Conservation (phyloP, 2,888 invertebrate genomes). For the Cephonodes hylas region DNA sequence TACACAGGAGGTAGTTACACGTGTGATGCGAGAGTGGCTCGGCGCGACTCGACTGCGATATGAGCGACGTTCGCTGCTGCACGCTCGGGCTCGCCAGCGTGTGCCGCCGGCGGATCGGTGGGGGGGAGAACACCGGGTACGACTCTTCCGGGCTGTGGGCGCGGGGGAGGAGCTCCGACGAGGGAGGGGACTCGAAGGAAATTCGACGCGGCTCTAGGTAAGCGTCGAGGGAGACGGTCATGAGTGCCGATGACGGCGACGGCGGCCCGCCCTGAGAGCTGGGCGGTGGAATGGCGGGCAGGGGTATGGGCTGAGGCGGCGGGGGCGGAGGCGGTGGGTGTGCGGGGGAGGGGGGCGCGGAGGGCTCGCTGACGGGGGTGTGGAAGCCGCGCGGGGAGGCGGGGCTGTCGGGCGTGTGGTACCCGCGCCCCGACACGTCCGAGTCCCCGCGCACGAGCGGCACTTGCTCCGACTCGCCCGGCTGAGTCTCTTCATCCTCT, state of each 20-base stretch:
- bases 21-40: slow-evolving; percentile 91
- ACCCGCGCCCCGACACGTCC: slow-evolving; percentile 79
- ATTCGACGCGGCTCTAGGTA: slow-evolving; percentile 92
- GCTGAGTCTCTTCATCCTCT: slow-evolving; percentile 63
- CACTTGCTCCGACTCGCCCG: slow-evolving; percentile 60
- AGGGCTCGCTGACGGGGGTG: slow-evolving; percentile 86
- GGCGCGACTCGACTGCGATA: slow-evolving; percentile 88
- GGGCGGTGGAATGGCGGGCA: slow-evolving; percentile 54
- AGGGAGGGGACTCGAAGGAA: slow-evolving; percentile 89
- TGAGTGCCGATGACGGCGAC: slow-evolving; percentile 91
- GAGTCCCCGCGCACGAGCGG: slow-evolving; percentile 81
- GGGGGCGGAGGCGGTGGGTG: slow-evolving; percentile 78
- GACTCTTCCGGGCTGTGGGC: slow-evolving; percentile 89
- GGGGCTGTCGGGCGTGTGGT: slow-evolving; percentile 70
- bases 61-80: slow-evolving; percentile 87
- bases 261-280: slow-evolving; percentile 77
- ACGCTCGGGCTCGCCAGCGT: slow-evolving; percentile 71
- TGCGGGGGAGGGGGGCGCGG: slow-evolving; percentile 70
- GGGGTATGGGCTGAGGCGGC: slow-evolving; percentile 82
- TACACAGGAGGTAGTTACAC: slow-evolving; percentile 83
- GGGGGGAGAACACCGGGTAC: slow-evolving; percentile 92
- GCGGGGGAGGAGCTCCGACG: slow-evolving; percentile 85
- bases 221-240: slow-evolving; percentile 92
- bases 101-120: slow-evolving; percentile 87
- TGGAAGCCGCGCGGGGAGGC: slow-evolving; percentile 85